Base-by-base conservation (phyloP, 2,888 invertebrate species). In the Pseudolycoriella hygida region DNA sequence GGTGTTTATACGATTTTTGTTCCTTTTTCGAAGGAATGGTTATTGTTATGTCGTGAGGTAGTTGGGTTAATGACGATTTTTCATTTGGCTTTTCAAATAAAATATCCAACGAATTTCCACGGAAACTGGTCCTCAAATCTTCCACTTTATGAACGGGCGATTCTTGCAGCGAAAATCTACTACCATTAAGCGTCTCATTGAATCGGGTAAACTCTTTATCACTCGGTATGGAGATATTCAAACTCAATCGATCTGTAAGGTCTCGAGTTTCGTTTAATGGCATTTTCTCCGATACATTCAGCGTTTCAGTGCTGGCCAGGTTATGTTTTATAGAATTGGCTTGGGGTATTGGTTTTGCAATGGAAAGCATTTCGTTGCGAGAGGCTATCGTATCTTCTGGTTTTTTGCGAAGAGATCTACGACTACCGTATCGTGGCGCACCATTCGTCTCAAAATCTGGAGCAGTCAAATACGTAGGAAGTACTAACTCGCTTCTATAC, bases 271-370 rank as follows among this genome's bases (percentile, higher is more conserved):
- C 55, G 14, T 46, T 46, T 58, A 55, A 3, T 48, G 53, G 48
- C 8, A 52, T 54, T 48, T 64, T 64, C 47, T 64, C 64, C 3
- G 60, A 64, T 1, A 63, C 58, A 45, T 63, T 64, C 5, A 65
- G 52, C 3, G 65, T 64, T 49, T 65, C 65, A 17, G 60, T 55
- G 25, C 65, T 64, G 2, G 65, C 65, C 45, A 65, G 59, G 17
- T 50, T 51, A 5, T 4, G 19, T 40, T 56, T 58, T 19, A 17
- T 31, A 15, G 17, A 43, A 40, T 37, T 42, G 42, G n/a, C 44
- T 42, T 38, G 17, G 14, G 17, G 10, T 17, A 8, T 11, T 40
- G 17, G 19, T 37, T 17, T 15, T 15, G 17, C 12, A 17, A 42
- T 31, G n/a, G 61, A 60, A 0, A 63, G 48, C 2, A 63, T 53